Percentiles rank a stretch among this genome's conserved stretches.
Evolutionary conservation across 2,113 vertebrate species (phyloP).

Genomic region (Phaethornis superciliosus): DNA sequence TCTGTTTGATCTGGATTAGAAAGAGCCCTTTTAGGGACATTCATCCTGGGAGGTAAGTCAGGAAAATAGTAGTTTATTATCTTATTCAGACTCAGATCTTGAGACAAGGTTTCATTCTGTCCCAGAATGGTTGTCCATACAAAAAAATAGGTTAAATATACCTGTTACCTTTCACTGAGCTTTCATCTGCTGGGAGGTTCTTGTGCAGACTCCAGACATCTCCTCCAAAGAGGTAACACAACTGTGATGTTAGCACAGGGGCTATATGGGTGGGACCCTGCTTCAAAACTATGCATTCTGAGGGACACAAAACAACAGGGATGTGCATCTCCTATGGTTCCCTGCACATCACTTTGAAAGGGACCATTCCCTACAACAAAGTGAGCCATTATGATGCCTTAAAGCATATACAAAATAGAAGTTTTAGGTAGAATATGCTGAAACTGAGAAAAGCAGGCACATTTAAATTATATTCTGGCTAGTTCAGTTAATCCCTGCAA

Average conservation of each 20-base stretch:
- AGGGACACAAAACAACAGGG: background rate
- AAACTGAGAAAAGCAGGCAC: constrained; percentile 51
- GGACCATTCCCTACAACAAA: background rate
- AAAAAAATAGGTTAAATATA: background rate
- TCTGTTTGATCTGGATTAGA: background rate
- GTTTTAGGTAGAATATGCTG: constrained; percentile 30
- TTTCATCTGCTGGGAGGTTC: background rate
- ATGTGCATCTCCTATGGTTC: accelerated
- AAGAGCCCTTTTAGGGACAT: background rate
- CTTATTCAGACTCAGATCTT: background rate
- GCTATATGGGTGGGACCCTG: background rate
- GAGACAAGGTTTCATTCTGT: background rate
- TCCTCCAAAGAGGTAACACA: background rate
- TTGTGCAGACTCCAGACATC: background rate
- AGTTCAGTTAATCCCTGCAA: constrained; percentile 67
- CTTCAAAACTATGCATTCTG: background rate
- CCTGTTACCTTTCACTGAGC: background rate
- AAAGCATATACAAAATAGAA: constrained; percentile 12
- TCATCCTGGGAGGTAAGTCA: background rate
- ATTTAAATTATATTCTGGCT: constrained; percentile 63
- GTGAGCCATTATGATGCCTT: background rate
- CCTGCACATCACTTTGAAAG: background rate
- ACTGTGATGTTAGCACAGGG: accelerated
- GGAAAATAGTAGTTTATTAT: background rate
- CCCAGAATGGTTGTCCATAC: background rate